Percentiles rank a stretch among this genome's conserved stretches.
Evolutionary conservation across 2,797 vertebrate genomes (phyloP).

Genomic region (Eleutherodactylus coqui): DNA sequence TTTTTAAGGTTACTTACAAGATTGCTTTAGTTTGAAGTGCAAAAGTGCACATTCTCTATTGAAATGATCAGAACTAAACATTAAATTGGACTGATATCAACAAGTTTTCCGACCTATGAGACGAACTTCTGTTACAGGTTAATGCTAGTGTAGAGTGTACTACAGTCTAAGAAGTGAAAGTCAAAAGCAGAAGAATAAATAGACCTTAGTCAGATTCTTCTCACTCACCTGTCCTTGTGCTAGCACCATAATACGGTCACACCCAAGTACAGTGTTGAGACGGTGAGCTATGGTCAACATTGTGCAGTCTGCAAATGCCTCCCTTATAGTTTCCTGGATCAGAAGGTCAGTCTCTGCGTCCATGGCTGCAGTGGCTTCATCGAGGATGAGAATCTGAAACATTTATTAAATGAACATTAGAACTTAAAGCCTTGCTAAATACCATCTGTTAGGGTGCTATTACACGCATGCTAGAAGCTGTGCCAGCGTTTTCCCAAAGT

Average conservation of each 20-base stretch:
- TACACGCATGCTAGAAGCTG: no score
- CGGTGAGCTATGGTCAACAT: constrained; percentile 92
- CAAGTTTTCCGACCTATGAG: no score
- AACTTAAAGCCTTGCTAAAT: background rate
- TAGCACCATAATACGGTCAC: constrained; percentile 93
- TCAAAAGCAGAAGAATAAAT: background rate
- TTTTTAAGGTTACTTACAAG: no score
- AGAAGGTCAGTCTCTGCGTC: constrained; percentile 88
- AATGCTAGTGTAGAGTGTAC: background rate
- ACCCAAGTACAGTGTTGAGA: constrained; percentile 87
- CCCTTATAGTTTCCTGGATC: constrained; percentile 92
- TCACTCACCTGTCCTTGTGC: constrained; percentile 87
- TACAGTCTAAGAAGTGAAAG: background rate
- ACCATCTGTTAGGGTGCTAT: no score
- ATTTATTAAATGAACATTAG: background rate
- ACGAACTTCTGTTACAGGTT: no score
- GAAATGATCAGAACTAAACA: no score
- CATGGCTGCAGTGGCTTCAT: constrained; percentile 95
- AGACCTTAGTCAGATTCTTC: background rate
- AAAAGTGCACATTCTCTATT: no score
- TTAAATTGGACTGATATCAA: no score
- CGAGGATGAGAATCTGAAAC: constrained; percentile 86
- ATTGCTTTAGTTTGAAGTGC: no score
- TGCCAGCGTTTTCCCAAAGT: no score
- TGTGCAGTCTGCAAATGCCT: constrained; percentile 89